Base-by-base conservation (phyloP, 1,140 invertebrate genomes). In the Leucophenga varia region DNA sequence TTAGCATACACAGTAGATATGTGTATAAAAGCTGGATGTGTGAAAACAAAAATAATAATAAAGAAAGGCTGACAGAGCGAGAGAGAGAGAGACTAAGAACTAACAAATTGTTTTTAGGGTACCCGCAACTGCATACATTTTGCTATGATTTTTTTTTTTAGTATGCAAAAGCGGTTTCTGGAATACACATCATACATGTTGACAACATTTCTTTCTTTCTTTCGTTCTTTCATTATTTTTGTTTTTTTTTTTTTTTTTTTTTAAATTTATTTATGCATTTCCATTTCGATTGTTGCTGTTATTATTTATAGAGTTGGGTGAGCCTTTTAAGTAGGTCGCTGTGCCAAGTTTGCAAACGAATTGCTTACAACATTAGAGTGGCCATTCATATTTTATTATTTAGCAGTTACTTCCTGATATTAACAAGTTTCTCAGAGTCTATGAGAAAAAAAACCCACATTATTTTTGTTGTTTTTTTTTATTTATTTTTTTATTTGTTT, bases 91-190 rank as follows among this genome's bases (percentile, higher is more conserved):
- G 35, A 14, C 9, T 22, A 25, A 22, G 7, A 30, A 8, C 12
- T 12, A 12, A 12, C 61, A 55, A 55, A 68, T 67, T 65, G n/a
- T n/a, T n/a, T n/a, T n/a, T n/a, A n/a, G n/a, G n/a, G n/a, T n/a
- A n/a, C n/a, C n/a, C n/a, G 61, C 61, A 67, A 8, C 7, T 30
- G 12, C 28, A 30, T 30, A 30, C 28, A 30, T 30, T 8, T 30
- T 30, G 12, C 28, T 8, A 63, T 67, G 59, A 67, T 56, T 61
- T 65, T 63, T 53, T 55, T 47, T 68, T 65, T 65, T 65, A 59
- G 64, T 64, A 67, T 68, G 55, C 64, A 53, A 63, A 63, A 57
- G 64, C 17, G 13, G n/a, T 59, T 45, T 34, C 52, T 38, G 38
- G 6, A 34, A n/a, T n/a, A n/a, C n/a, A n/a, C n/a, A n/a, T n/a